Conservation (phyloP, 1,140 invertebrate genomes). For the Philopotamus ludificatus region DNA sequence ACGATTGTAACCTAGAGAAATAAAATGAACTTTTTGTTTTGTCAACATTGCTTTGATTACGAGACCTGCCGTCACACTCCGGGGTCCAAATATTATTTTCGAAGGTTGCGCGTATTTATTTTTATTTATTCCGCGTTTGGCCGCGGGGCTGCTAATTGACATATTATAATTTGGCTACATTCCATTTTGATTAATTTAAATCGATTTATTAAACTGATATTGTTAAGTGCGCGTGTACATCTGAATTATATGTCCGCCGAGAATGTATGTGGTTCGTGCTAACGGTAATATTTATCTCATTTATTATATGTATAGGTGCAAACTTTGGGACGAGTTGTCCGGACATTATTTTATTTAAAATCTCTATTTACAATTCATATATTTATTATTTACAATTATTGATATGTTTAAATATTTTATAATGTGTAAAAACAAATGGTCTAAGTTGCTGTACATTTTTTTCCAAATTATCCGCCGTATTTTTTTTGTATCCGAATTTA, state of each 20-base stretch:
- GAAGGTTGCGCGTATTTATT: too few relatives aligned
- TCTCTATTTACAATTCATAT: background rate
- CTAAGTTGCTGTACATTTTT: background rate
- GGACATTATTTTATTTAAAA: slow-evolving; percentile 16
- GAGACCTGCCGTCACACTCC: too few relatives aligned
- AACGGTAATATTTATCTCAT: slow-evolving; percentile 9
- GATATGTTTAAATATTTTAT: background rate
- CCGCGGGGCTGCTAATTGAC: too few relatives aligned
- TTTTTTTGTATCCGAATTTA: slow-evolving; percentile 4
- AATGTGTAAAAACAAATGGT: background rate
- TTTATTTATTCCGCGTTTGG: too few relatives aligned
- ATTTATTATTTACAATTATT: background rate
- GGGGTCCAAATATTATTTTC: too few relatives aligned
- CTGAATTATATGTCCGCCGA: background rate
- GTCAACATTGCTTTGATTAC: background rate
- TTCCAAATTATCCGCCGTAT: background rate
- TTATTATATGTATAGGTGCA: slow-evolving; percentile 13
- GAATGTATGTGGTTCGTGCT: slow-evolving; percentile 13
- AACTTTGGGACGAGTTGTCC: slow-evolving; percentile 21
- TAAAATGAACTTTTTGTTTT: background rate
- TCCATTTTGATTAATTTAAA: background rate
- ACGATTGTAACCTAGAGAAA: too few relatives aligned
- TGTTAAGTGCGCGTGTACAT: background rate
- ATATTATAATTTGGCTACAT: background rate
- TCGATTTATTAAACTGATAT: background rate